Evolutionary conservation across 2,888 invertebrate genomes (phyloP), one percentile per base, ranked within the genome.

Genomic region (Tanaodytes sp.): DNA sequence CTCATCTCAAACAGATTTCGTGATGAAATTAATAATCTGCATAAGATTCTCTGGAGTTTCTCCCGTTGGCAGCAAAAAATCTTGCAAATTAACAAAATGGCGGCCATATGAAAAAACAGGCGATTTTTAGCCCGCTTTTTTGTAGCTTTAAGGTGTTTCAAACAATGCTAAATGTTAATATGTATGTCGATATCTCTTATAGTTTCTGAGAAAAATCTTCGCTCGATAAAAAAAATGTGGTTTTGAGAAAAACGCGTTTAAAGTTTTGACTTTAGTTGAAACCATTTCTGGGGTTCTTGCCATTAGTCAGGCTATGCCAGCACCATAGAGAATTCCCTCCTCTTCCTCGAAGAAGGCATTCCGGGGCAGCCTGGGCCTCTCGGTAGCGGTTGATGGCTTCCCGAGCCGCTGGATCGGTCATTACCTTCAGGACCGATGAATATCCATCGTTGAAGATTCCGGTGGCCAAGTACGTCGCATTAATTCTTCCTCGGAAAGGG

Each of bases 91-190:
- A 9, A 27, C 4, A 27, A 27, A 27, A 27, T n/a, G n/a, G 27
- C 9, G 27, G 9, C 9, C 9, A 27, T 6, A 6, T 27, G 4
- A n/a, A n/a, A n/a, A n/a, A n/a, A n/a, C n/a, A n/a, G n/a, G n/a
- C n/a, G n/a, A n/a, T n/a, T n/a, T n/a, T 27, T 27, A 9, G 4
- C 33, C 33, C n/a, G 33, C 2, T 33, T 33, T 33, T 33, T 33
- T 33, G 2, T n/a, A 33, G 11, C 8, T 11, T 33, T 33, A 33
- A 12, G n/a, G 33, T 12, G n/a, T 12, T 33, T 12, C 11, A 33
- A 33, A 33, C 8, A 9, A 33, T 33, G n/a, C n/a, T 33, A 12
- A 33, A 33, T 33, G n/a, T 33, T 33, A 33, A 33, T 33, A 33
- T 33, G 8, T n/a, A 33, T 33, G 33, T 33, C 5, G 33, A 33